Base-by-base conservation (phyloP, 2,888 invertebrate species). In the Drosophila formosana region DNA sequence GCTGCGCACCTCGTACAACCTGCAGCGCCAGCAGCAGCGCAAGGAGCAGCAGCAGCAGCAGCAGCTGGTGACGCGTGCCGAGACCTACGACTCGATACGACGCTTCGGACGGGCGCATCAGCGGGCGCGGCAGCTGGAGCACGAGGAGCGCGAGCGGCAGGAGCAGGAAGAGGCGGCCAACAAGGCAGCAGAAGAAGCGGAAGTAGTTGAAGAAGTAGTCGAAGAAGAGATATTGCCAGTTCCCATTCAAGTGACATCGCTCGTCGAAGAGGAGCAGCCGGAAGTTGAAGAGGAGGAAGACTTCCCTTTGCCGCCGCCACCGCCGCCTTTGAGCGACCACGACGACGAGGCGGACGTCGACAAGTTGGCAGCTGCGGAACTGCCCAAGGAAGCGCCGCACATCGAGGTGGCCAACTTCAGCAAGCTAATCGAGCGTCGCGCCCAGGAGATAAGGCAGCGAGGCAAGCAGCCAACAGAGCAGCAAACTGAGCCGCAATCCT, bases 1-100 rank as follows among this genome's bases (percentile, higher is more conserved):
- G 90, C 91, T 96, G 61, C 93, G 96, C 39, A 93, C 91, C 23
- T 92, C 92, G 9, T 92, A 92, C 72, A 90, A 92, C 52, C 66
- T 89, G 41, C 88, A 90, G 52, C 77, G 89, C 46, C 86, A 82
- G 49, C 84, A 88, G 58, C 83, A 89, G 46, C 73, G 85, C 53
- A 80, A 77, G 61, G 84, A 84, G 26, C 53, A 70, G n/a, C 78
- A 76, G 34, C 66, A 18, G 18, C 18, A 30, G 28, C 50, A 58
- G 49, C 58, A 8, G 49, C 58, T 7, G 56, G 26, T 32, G 4
- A 26, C 1, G 4, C 55, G 78, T 18, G 91, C 86, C 2, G 85
- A 91, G 60, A 91, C 91, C 52, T 89, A 91, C 79, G 92, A 92
- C 67, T 92, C 92, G 26, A 92, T 92, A 53, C 84, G 91, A 63